Percentiles rank a stretch among this genome's conserved stretches.
Evolutionary conservation across 2,797 vertebrate genomes (phyloP).

Genomic region (Scolopax bukidnonensis): DNA sequence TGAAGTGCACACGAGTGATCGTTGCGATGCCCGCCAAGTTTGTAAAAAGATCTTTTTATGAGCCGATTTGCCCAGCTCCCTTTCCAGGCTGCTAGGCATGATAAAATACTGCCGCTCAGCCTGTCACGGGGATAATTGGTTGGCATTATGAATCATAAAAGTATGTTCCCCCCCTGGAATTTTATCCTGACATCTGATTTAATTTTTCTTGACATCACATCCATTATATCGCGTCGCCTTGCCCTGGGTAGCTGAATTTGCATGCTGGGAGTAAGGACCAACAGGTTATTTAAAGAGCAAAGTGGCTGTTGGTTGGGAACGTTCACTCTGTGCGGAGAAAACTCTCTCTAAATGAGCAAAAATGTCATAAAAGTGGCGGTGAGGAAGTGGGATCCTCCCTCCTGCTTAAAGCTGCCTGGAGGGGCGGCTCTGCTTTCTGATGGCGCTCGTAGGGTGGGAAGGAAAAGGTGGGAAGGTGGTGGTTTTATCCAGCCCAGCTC

Average conservation of each 20-base stretch:
- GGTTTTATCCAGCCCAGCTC: neutral
- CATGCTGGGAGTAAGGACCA: neutral
- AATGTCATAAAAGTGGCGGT: rapidly evolving
- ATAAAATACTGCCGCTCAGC: neutral
- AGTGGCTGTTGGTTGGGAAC: rapidly evolving
- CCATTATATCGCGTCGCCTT: neutral
- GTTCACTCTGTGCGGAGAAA: neutral
- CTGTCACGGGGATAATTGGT: constrained; percentile 24
- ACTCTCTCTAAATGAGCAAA: neutral
- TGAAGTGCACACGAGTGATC: neutral
- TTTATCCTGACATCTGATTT: constrained; percentile 27
- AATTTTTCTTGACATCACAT: constrained; percentile 8
- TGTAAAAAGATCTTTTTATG: neutral
- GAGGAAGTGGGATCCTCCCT: neutral
- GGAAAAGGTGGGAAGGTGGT: neutral
- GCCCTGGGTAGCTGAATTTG: neutral
- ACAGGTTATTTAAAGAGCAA: neutral
- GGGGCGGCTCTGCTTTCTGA: rapidly evolving
- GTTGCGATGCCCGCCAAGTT: neutral
- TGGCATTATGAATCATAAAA: constrained; percentile 31
- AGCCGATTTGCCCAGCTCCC: constrained; percentile 1
- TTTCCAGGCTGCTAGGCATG: constrained; percentile 16
- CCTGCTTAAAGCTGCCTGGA: neutral
- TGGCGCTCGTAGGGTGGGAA: rapidly evolving
- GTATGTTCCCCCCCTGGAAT: constrained; percentile 25